Conservation (phyloP, 2,113 vertebrate genomes). For the Leptobrachium leishanense region DNA sequence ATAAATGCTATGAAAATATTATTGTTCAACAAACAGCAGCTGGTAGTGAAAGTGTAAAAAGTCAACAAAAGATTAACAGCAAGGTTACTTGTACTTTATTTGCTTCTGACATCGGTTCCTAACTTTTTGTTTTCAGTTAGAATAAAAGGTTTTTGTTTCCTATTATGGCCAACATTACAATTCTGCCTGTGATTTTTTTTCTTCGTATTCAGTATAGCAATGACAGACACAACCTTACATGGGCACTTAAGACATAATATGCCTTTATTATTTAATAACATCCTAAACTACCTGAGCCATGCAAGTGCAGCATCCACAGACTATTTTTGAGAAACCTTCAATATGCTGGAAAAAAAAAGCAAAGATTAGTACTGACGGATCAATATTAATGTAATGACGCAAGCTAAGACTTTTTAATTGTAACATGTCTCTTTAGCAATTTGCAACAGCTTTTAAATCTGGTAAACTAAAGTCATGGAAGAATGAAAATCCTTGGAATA, state of each 20-base stretch:
- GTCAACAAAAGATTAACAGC: conserved; percentile 28
- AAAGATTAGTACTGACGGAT: too few relatives aligned
- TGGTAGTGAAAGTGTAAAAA: too few relatives aligned
- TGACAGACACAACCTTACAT: conserved; percentile 1
- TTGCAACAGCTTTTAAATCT: too few relatives aligned
- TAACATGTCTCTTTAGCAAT: too few relatives aligned
- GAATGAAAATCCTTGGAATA: too few relatives aligned
- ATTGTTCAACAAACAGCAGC: too few relatives aligned
- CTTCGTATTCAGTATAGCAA: conserved; percentile 1
- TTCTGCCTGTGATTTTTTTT: conserved; percentile 25
- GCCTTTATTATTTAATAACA: conserved; percentile 6
- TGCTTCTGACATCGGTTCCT: conserved; percentile 8
- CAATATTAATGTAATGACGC: too few relatives aligned
- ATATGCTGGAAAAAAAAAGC: too few relatives aligned
- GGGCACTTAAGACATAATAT: conserved; percentile 7
- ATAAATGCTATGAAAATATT: too few relatives aligned
- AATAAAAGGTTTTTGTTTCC: conserved; percentile 27
- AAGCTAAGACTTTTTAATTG: too few relatives aligned
- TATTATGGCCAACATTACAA: conserved; percentile 14
- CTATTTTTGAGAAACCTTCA: background rate
- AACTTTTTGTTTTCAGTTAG: conserved; percentile 26
- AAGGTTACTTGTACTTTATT: conserved; percentile 32
- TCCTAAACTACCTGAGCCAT: conserved; percentile 4
- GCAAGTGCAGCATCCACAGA: background rate
- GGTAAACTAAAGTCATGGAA: too few relatives aligned